Base-by-base conservation (phyloP, 2,888 invertebrate species). In the Fissipunctia ypsillon region DNA sequence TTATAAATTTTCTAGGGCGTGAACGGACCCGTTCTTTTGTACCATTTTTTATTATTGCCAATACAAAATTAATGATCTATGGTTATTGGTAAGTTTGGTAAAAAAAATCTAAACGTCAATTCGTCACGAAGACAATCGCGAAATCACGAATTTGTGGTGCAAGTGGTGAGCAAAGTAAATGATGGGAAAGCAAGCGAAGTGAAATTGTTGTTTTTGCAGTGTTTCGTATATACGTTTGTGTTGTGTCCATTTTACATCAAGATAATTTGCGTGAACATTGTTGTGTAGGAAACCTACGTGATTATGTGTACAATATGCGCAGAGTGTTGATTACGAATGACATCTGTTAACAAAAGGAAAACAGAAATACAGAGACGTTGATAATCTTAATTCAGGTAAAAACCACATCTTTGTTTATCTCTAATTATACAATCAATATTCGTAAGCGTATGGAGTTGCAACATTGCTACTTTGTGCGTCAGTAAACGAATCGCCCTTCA, bases 321-420 rank as follows among this genome's bases (percentile, higher is more conserved):
- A 92, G 91, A 93, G 93, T 93, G 95, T 94, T 95, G 93, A 94
- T 94, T 94, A 94, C 95, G 93, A 92, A 94, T 95, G 95, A 95
- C 95, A 94, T 95, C 93, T 95, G 92, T 86, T 93, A 95, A 93
- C 94, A 94, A 93, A 94, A 94, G 91, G 93, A 94, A 94, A 94
- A 94, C 94, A 92, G 91, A 91, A 91, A 86, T 86, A 82, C 83
- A 87, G 76, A 88, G 85, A 89, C 88, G 85, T 86, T 81, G 77
- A 64, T 76, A 75, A 76, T 76, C 63, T 22, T 81, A 77, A 86
- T 84, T 70, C 84, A 95, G 94, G 94, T 95, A 94, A 91, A 77
- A 84, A 83, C 25, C 48, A 74, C 60, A 69, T 45, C 38, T 50
- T 52, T 43, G 48, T 73, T 54, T 66, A 67, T 81, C 48, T 54